Base-by-base conservation (phyloP, 2,888 invertebrate genomes). In the Podotricha telesiphe region DNA sequence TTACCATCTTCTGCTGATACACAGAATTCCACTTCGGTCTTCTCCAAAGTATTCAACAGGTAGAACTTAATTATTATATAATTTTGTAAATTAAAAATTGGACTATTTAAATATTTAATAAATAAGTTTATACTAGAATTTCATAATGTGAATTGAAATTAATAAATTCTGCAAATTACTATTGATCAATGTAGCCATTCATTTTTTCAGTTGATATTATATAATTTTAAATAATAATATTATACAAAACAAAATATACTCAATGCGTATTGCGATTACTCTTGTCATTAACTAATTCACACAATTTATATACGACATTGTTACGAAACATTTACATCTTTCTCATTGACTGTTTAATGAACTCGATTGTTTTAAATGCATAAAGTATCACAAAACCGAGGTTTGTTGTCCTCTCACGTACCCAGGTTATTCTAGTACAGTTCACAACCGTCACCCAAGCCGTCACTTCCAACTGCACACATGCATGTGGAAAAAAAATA, bases 1-100 rank as follows among this genome's bases (percentile, higher is more conserved):
- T 86, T 94, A 70, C 94, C 94, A 7, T 93, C 93, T 70, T 94
- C 94, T 15, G 94, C 94, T 7, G 94, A 95, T 76, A 94, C 94
- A 75, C 94, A 95, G 80, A 94, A 95, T 80, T 94, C 94, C 34
- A 91, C 93, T 74, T 97, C 97, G 79, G 96, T 97, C 77, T 97
- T 97, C 94, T 97, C 97, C 79, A 97, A 97, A 94, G 97, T 97
- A 76, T 97, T 97, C 88, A 97, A 97, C 85, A 97, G 97, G 97
- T 97, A 87, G 45, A 63, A 13, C 15, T 1, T 59, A n/a, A n/a
- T n/a, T n/a, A n/a, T n/a, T n/a, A n/a, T n/a, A n/a, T n/a, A n/a
- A n/a, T n/a, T n/a, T n/a, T n/a, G n/a, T n/a, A n/a, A n/a, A n/a
- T n/a, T n/a, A n/a, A n/a, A n/a, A n/a, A n/a, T n/a, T n/a, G n/a